phyloP scores from a whole-genome alignment of 1,140 invertebrate species.

The Anagrus nilaparvatae region DNA sequence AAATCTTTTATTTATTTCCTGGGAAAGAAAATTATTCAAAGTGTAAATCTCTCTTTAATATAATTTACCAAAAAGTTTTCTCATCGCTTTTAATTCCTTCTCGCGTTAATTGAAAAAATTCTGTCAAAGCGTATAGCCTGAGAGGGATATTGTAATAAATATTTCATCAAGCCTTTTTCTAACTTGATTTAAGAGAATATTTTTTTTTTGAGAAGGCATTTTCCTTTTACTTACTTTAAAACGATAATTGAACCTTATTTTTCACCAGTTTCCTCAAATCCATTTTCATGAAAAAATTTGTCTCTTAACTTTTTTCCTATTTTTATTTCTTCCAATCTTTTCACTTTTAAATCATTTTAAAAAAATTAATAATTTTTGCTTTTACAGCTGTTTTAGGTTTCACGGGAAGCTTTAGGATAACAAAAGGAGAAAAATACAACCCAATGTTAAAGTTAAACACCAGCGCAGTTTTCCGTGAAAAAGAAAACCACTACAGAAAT shows the following conservation, averaged over 20 bases:
- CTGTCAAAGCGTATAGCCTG: no score
- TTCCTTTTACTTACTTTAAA: no score
- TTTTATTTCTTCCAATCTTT: no score
- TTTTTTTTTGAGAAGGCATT: no score
- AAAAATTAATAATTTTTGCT: constrained; percentile 23
- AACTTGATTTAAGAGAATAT: no score
- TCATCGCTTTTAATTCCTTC: neutral
- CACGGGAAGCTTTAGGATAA: constrained; percentile 55
- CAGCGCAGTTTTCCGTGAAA: constrained; percentile 45
- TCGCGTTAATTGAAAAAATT: neutral
- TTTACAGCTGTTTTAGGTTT: constrained; percentile 56
- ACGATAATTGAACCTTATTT: no score
- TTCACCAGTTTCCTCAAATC: no score
- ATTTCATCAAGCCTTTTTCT: no score
- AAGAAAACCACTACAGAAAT: constrained; percentile 50
- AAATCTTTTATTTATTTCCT: neutral
- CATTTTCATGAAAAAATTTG: no score
- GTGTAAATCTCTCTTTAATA: constrained; percentile 21
- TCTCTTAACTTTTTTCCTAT: no score
- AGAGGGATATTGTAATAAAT: no score
- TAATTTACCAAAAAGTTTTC: neutral
- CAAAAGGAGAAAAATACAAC: constrained; percentile 55
- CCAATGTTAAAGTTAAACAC: constrained; percentile 44
- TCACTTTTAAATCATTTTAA: no score
- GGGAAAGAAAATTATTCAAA: neutral